These are phyloP conservation scores for Danio kyathit DNA, from an alignment of 2,797 vertebrate species.

Conservation along the genomic window DNA sequence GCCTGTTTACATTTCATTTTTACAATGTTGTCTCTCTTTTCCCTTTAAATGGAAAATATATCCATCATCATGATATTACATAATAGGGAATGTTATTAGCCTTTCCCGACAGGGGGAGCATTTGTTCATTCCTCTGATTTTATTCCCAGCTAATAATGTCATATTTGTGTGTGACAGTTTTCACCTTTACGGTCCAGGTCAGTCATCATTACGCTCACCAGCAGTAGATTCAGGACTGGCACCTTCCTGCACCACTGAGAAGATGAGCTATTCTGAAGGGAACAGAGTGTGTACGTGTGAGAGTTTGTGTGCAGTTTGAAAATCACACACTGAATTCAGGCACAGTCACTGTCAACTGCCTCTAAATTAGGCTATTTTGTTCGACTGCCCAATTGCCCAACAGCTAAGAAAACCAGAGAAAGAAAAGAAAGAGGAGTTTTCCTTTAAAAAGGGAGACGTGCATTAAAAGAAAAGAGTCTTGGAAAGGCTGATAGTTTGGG, in stretches of 20 bases:
- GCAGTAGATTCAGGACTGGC: not conserved
- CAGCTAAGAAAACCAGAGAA: conserved; percentile 17
- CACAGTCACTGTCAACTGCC: conserved; percentile 43
- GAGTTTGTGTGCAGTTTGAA: not conserved
- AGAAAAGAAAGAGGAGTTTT: not conserved
- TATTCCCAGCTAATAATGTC: not conserved
- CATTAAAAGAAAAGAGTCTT: not conserved
- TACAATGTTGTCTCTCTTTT: no score
- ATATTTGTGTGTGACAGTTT: not conserved
- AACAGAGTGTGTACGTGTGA: not conserved
- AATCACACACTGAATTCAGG: conserved; percentile 22
- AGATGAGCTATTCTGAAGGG: conserved; percentile 22
- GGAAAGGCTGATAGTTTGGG: not conserved
- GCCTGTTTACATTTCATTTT: no score
- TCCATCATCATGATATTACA: no score
- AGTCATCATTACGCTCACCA: conserved; percentile 13
- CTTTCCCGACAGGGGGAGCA: not conserved
- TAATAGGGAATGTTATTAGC: not conserved
- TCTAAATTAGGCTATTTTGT: conserved; percentile 55
- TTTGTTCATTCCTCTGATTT: not conserved
- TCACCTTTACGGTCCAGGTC: not conserved
- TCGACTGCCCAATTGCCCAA: conserved; percentile 44
- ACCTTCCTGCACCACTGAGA: not conserved
- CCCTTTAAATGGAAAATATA: no score
- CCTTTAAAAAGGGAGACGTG: not conserved